Conservation (phyloP, 2,888 invertebrate species). For the Acanthosepion lycidas region DNA sequence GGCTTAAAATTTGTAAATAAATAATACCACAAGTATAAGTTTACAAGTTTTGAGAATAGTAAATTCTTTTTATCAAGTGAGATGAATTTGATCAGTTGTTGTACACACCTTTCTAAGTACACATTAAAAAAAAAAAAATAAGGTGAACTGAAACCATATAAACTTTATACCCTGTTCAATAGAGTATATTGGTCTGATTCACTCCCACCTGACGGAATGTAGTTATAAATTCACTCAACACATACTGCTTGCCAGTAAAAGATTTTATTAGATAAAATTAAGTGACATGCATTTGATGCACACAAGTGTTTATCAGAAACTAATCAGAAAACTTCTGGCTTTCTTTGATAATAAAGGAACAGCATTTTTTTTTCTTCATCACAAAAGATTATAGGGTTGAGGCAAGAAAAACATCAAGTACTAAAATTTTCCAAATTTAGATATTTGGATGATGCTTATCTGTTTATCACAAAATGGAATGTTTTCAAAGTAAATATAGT, state of each 20-base stretch:
- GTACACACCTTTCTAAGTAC: too few relatives aligned
- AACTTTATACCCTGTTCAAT: too few relatives aligned
- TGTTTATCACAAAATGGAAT: slow-evolving; percentile 1
- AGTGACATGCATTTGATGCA: background rate
- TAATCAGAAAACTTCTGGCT: slow-evolving; percentile 21
- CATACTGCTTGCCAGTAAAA: background rate
- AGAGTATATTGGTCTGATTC: too few relatives aligned
- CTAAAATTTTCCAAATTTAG: background rate
- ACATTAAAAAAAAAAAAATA: too few relatives aligned
- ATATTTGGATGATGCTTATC: background rate
- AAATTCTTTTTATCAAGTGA: too few relatives aligned
- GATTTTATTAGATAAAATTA: slow-evolving; percentile 15
- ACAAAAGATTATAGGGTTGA: slow-evolving; percentile 8
- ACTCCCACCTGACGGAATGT: too few relatives aligned
- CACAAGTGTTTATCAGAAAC: background rate
- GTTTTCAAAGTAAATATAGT: background rate
- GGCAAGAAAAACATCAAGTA: background rate
- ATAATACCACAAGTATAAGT: too few relatives aligned
- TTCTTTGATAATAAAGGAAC: background rate
- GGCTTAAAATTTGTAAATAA: too few relatives aligned
- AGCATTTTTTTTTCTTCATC: slow-evolving; percentile 1
- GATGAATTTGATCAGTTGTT: too few relatives aligned
- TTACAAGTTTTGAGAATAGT: too few relatives aligned
- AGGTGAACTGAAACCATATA: too few relatives aligned
- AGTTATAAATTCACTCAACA: background rate